Evolutionary conservation across 37 sponge, comb jelly and placozoan genomes (phyloP), one percentile per base, ranked within the genome.

Genomic region (Cladorhizidae sp.): DNA sequence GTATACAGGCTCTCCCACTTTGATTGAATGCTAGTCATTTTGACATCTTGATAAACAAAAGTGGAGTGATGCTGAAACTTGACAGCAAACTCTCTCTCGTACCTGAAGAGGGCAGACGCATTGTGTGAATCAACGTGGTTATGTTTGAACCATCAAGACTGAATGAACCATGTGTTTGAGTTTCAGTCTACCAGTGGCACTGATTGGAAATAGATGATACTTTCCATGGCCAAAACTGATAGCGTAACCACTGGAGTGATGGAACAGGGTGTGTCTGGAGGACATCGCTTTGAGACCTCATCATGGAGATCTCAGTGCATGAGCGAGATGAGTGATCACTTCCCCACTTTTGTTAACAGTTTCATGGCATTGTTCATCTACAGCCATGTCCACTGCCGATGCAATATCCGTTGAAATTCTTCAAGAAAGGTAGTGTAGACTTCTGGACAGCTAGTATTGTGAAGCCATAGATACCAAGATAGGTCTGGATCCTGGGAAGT

Each of bases 1-100:
- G 67, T 69, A 84, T 12, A 42, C 76, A 21, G 90, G 90, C 55
- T 89, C 90, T 1, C 90, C n/a, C 17, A 83, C 81, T 74, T 89
- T 84, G 20, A 84, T 26, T 26, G 38, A 26, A 75, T 89, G 81
- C 41, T 89, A 84, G 73, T 89, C 80, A n/a, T n/a, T n/a, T n/a
- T n/a, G n/a, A n/a, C n/a, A 73, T 81, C 73, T 32, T 57, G 28
- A 26, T 45, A 58, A 14, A 39, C 81, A 39, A 81, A 40, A 17
- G 51, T 70, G 63, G 62, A 21, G 38, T 72, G 36, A 17, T 77
- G 42, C 5, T 64, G 65, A 39, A 50, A 80, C 57, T n/a, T n/a
- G n/a, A n/a, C n/a, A n/a, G n/a, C n/a, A n/a, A n/a, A n/a, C n/a
- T n/a, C 85, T 52, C n/a, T n/a, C 85, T 76, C 55, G 29, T 83